Evolutionary conservation across 2,888 invertebrate species (phyloP), one percentile per base, ranked within the genome.

Genomic region (Spilarctia lutea): DNA sequence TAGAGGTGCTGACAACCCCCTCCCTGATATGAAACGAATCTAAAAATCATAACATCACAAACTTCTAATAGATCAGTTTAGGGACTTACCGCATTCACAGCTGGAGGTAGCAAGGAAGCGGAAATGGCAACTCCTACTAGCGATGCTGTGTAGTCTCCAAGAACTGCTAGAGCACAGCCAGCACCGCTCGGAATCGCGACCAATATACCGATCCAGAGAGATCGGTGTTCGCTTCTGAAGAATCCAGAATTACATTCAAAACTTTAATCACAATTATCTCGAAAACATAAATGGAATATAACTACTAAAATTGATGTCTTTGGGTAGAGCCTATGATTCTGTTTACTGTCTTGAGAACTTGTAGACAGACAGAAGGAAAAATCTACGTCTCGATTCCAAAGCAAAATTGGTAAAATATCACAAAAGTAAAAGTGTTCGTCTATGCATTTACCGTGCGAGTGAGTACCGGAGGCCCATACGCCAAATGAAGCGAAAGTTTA

Each of bases 61-160:
- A 48, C 18, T 6, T 18, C 2, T 35, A 10, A 20, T 0, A 27
- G 10, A 69, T 39, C n/a, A 27, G 11, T 39, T 24, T 11, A 39
- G 8, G 6, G n/a, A 92, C 95, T 94, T 86, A 97, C 98, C 77
- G 98, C 97, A 93, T 98, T 98, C 2, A 98, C 98, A 72, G 98
- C 98, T 6, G 98, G 98, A 0, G 98, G 98, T 75, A 98, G 93
- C 27, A 98, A 91, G 0, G 98, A 98, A 0, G 98, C 98, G 0
- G 98, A 98, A 84, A 98, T 98, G 8, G 98, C 98, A 10, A 98
- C 98, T 8, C 98, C 98, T 0, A 98, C 98, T 13, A 98, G 92
- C 0, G 98, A 98, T 0, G 97, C 97, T 8, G 97, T 96, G 91
- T 98, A 97, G 74, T 97, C 98, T 56, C 98, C 97, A n/a, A 98